Evolutionary conservation across 2,113 vertebrate genomes (phyloP).

Genomic region (Pelodiscus sinensis): DNA sequence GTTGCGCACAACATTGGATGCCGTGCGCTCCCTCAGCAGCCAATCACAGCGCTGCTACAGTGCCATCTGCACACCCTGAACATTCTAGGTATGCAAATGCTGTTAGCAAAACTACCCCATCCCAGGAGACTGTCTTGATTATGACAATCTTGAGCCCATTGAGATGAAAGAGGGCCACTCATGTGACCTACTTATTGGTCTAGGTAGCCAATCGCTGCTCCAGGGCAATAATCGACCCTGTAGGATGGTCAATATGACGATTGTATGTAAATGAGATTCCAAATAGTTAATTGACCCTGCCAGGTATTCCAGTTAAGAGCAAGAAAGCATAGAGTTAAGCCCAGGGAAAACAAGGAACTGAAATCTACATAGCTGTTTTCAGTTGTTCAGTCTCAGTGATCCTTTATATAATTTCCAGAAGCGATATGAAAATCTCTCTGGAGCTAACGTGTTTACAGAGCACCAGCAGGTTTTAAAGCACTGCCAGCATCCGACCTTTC

Average conservation of each 20-base stretch:
- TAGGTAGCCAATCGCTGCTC: no score
- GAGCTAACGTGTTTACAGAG: slow-evolving; percentile 36
- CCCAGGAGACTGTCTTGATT: no score
- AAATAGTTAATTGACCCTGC: slow-evolving; percentile 5
- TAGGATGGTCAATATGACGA: background rate
- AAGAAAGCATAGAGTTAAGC: slow-evolving; percentile 31
- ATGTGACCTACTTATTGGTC: no score
- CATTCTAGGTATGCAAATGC: no score
- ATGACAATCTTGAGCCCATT: no score
- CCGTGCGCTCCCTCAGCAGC: no score
- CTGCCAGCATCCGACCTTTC: slow-evolving; percentile 35
- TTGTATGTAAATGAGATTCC: slow-evolving; percentile 26
- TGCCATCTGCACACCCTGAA: no score
- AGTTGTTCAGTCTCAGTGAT: slow-evolving; percentile 4
- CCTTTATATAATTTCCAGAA: slow-evolving; percentile 42
- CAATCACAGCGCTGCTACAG: no score
- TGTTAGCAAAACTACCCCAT: no score
- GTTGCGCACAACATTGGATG: no score
- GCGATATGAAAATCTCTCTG: slow-evolving; percentile 17
- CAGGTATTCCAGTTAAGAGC: slow-evolving; percentile 48
- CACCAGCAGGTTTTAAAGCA: slow-evolving; percentile 27
- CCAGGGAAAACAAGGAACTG: slow-evolving; percentile 33
- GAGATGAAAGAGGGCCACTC: no score
- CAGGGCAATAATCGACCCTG: background rate
- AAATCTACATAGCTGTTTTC: slow-evolving; percentile 35